Evolutionary conservation across 2,113 vertebrate species (phyloP), one percentile per base, ranked within the genome.

Genomic region (Phoxinus phoxinus): DNA sequence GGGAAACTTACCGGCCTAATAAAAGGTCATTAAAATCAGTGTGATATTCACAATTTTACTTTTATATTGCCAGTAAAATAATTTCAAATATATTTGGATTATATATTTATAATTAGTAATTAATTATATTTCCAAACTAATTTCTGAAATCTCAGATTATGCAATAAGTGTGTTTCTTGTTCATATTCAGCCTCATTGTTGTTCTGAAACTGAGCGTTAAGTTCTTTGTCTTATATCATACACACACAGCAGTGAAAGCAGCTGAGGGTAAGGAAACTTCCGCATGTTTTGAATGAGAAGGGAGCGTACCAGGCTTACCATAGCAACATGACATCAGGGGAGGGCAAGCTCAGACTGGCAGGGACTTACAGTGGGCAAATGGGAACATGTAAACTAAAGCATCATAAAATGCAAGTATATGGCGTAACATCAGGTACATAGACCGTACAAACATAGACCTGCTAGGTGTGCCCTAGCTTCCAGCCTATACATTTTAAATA

Each of bases 291-390:
- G 15, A 21, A 48, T 41, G 37, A 41, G 46, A 80, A 61, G 6
- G 72, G 17, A 53, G 53, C 23, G 25, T 58, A 77, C 67, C 25
- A 27, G 15, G 21, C 71, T 67, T 48, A 27, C 81, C 41, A 84
- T 90, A 90, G 91, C 69, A 90, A 91, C 88, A 44, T 88, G 85
- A 89, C 88, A 83, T 74, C 88, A 87, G 58, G 89, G 89, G 90
- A 90, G 85, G 86, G 83, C 88, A 88, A 87, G 89, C 88, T 86
- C 81, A 84, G 88, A 72, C 90, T 78, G 89, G 88, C 83, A 83
- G 53, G 79, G 84, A 72, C 87, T 79, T 65, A 63, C 19, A 35
- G 23, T 65, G 80, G 79, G 77, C 72, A 76, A 83, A 81, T 8
- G 7, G 61, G 82, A 86, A 82, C 77, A 65, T 30, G 19, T 79